These are phyloP conservation scores for Chloroceryle amazona DNA, from an alignment of 2,797 vertebrate species.

Conservation along the genomic window DNA sequence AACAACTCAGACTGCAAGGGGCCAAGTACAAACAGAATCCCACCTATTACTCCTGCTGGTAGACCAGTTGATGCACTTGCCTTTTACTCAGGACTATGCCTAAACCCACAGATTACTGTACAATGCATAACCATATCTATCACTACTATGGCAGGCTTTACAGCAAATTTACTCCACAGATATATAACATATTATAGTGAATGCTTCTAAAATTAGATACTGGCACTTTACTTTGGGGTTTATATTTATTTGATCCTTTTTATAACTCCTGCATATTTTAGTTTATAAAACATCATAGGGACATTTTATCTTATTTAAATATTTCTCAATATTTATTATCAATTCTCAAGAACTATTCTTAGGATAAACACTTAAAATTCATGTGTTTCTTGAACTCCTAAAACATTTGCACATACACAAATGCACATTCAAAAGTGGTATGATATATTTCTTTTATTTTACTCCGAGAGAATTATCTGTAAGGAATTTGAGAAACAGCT, in stretches of 20 bases:
- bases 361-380: neutral
- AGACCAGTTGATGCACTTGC: neutral
- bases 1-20: neutral
- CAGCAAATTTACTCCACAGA: neutral
- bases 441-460: neutral
- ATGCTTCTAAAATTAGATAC: neutral
- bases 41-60: neutral
- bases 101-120: neutral
- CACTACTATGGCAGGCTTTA: neutral
- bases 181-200: neutral
- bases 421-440: neutral
- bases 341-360: neutral
- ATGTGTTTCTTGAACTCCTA: neutral
- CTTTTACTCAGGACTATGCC: neutral
- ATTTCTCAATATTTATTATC: neutral
- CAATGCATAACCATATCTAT: neutral
- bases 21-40: neutral
- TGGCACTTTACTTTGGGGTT: neutral
- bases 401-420: neutral
- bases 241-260: neutral
- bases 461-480: neutral
- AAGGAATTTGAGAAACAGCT: neutral
- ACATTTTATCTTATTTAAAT: neutral
- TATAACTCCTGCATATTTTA: neutral
- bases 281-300: neutral